phyloP scores from a whole-genome alignment of 1,140 invertebrate species.

The Macrobrachium rosenbergii region DNA sequence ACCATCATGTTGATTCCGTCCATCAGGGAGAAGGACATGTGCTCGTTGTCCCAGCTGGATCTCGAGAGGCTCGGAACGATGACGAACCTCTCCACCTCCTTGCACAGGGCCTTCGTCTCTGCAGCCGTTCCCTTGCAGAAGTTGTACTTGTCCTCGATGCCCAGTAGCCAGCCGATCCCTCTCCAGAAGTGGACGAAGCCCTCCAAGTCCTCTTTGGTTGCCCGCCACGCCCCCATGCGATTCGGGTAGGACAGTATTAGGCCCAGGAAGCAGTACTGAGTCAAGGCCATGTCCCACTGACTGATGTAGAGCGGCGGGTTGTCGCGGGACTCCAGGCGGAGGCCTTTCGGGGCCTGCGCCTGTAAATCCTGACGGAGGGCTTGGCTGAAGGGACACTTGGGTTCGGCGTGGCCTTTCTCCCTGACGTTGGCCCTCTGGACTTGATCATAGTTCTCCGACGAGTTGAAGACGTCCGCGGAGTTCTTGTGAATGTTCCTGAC shows the following conservation, averaged over 20 bases:
- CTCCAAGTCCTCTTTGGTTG: constrained; percentile 76
- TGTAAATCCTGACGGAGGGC: constrained; percentile 22
- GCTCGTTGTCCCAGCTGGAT: constrained; percentile 70
- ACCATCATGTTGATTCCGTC: constrained; percentile 69
- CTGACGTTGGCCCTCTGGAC: constrained; percentile 71
- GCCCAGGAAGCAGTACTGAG: constrained; percentile 81
- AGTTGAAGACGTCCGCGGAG: constrained; percentile 67
- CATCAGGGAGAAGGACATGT: constrained; percentile 71
- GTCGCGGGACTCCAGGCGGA: constrained; percentile 31
- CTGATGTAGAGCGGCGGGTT: constrained; percentile 70
- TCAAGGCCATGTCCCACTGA: constrained; percentile 86
- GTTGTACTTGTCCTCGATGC: constrained; percentile 83
- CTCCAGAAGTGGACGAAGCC: constrained; percentile 88
- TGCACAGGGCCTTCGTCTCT: constrained; percentile 70
- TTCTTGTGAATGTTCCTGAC: constrained; percentile 72
- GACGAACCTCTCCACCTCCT: constrained; percentile 69
- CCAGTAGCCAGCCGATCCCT: constrained; percentile 83
- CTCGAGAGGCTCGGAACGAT: constrained; percentile 70
- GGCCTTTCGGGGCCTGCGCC: neutral
- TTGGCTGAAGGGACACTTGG: constrained; percentile 20
- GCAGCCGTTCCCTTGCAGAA: constrained; percentile 73
- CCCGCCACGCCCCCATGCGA: constrained; percentile 75
- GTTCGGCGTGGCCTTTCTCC: constrained; percentile 65
- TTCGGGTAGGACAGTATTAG: constrained; percentile 78
- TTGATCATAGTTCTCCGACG: constrained; percentile 72